Evolutionary conservation across 2,113 vertebrate genomes (phyloP), one percentile per base, ranked within the genome.

Genomic region (Eudyptes chrysolophus): DNA sequence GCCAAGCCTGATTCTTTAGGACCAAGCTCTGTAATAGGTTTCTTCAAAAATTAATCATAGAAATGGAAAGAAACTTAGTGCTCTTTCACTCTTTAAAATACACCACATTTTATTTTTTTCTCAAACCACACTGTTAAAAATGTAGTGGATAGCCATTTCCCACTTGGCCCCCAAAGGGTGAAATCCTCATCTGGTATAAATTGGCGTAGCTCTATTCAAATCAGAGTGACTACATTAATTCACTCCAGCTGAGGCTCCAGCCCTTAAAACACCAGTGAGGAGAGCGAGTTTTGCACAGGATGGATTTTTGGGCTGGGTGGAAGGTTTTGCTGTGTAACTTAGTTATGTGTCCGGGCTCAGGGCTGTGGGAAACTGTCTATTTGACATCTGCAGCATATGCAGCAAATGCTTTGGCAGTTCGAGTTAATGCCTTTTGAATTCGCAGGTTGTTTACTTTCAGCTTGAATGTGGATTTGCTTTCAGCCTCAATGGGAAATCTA

Each of bases 161-260:
- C 93, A 62, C 82, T 96, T 83, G 87, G 92, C 78, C 34, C 93
- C 90, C 77, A 90, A 92, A 95, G 89, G 84, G 87, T 89, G 46
- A 93, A 94, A 92, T 94, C 49, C 36, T 95, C 93, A 93, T 95
- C 86, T 97, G 86, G 65, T 92, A 95, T 92, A 91, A 92, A 96
- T 85, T 91, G 95, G 62, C 16, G 1, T 42, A 88, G 70, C 46
- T 87, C 46, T 95, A 83, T 96, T 96, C 95, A 96, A 93, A 96
- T 96, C 51, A 80, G 58, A 89, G n/a, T 0, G 3, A 87, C 42
- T 55, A 54, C 17, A 92, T 96, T 96, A 94, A 97, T 94, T 95
- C 66, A 55, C 58, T 92, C 87, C 87, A 97, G 93, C 78, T 89
- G 95, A 95, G 81, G 44, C 78, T 96, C 49, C 49, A 89, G 61